Conservation (phyloP, 2,888 invertebrate genomes). For the Cheilosia variabilis region DNA sequence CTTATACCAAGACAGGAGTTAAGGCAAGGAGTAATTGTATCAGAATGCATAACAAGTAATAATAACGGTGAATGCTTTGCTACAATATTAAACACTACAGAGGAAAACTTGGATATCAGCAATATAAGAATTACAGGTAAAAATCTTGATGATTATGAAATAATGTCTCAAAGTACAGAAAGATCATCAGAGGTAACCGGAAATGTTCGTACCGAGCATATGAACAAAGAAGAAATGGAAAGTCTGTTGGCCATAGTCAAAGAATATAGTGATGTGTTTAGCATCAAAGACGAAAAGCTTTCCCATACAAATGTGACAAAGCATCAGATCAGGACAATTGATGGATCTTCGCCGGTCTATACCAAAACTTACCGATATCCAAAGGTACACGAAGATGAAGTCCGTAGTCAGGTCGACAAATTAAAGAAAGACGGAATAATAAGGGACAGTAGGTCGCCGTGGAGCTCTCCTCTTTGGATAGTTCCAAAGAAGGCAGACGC, state of each 20-base stretch:
- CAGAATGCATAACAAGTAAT: constrained; percentile 26
- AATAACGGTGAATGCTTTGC: constrained; percentile 10
- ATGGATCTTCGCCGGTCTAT: constrained; percentile 12
- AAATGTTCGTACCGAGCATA: constrained; percentile 12
- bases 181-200: constrained; percentile 5
- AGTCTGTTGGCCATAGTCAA: constrained; percentile 13
- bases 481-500: constrained; percentile 28
- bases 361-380: background rate
- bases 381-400: constrained; percentile 7
- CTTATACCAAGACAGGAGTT: constrained; percentile 1
- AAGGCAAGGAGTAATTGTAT: constrained; percentile 5
- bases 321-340: constrained; percentile 9
- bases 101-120: constrained; percentile 3
- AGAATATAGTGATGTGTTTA: constrained; percentile 23
- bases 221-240: constrained; percentile 16
- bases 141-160: constrained; percentile 5
- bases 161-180: background rate
- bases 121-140: background rate
- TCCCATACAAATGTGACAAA: constrained; percentile 14
- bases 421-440: constrained; percentile 6
- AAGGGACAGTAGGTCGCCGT: constrained; percentile 6
- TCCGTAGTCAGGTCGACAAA: constrained; percentile 1
- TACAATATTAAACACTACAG: constrained; percentile 18
- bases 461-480: constrained; percentile 22
- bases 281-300: constrained; percentile 26